Base-by-base conservation (phyloP, 1,140 invertebrate species). In the Adelges cooleyi region DNA sequence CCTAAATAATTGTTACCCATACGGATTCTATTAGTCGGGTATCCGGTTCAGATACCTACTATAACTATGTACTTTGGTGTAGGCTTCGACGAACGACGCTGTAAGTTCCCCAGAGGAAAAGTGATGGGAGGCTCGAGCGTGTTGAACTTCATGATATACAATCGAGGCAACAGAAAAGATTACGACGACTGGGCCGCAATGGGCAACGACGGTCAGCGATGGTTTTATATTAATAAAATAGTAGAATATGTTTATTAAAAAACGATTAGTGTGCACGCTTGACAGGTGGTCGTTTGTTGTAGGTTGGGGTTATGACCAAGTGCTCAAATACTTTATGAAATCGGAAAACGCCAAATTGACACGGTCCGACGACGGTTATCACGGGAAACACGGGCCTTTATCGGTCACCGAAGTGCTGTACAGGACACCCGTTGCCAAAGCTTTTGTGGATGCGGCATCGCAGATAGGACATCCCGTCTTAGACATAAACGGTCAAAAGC, bases 331-430 rank as follows among this genome's bases (percentile, higher is more conserved):
- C 69, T 81, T 81, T 67, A 73, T 73, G n/a, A 79, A 77, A 69
- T 73, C 74, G 0, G 78, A 80, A 72, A 72, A 75, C 23, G 46
- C 62, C n/a, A 29, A 36, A 6, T 29, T 68, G 2, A 42, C 68
- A 13, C 15, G 33, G 3, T 33, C 42, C 1, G 67, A 67, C 2
- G 36, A 1, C 5, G 27, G 4, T 2, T 68, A 66, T 38, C 74
- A 75, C 54, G 81, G 82, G 0, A 77, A 71, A 50, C 76, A 79
- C 10, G 89, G 89, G 0, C 84, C 82, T 66, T 72, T 89, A 56
- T 81, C 85, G 70, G 82, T 89, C 0, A 80, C 83, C 65, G 78
- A 82, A 67, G 76, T 83, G 1, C 79, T 82, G 4, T 87, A 80
- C 68, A 77, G 75, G 17, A 82, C 84, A 2, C 78, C 78, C 6